Percentiles rank a stretch among this genome's conserved stretches.
phyloP scores from a whole-genome alignment of 2,113 vertebrate species.

The Romanogobio albipinnatus region DNA sequence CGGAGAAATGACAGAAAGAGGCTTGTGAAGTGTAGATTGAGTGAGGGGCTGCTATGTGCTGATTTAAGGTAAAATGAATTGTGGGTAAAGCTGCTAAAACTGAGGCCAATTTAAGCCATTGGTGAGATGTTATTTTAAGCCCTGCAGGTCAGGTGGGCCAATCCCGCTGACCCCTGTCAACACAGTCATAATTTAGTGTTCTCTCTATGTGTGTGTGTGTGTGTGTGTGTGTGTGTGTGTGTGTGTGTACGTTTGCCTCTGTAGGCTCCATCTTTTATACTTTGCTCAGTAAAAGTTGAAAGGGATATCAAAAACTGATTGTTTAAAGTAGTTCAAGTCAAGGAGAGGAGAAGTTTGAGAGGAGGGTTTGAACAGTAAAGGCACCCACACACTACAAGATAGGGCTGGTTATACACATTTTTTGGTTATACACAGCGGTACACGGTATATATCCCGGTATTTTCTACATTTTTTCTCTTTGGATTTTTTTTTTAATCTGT shows the following conservation, averaged over 20 bases:
- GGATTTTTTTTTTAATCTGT: too few relatives aligned
- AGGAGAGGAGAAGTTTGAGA: neutral
- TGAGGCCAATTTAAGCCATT: neutral
- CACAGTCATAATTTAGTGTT: neutral
- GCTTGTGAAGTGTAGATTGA: conserved; percentile 18
- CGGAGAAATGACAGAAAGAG: conserved; percentile 36
- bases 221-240: neutral
- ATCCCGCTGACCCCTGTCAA: conserved; percentile 6
- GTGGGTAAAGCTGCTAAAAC: conserved; percentile 5
- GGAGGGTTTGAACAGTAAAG: too few relatives aligned
- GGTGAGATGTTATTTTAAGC: neutral
- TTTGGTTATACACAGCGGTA: too few relatives aligned
- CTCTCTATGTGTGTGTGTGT: neutral
- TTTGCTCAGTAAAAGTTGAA: neutral
- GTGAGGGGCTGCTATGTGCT: conserved; percentile 28
- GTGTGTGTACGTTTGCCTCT: neutral
- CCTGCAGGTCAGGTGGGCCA: neutral
- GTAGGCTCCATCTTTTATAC: neutral
- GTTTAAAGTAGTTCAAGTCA: neutral
- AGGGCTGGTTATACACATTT: too few relatives aligned
- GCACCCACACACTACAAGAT: too few relatives aligned
- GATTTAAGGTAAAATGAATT: neutral
- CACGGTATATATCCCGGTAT: too few relatives aligned
- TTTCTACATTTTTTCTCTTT: too few relatives aligned
- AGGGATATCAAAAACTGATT: neutral